phyloP scores from a whole-genome alignment of 1,140 invertebrate species.

The Rhizoglyphus robini region DNA sequence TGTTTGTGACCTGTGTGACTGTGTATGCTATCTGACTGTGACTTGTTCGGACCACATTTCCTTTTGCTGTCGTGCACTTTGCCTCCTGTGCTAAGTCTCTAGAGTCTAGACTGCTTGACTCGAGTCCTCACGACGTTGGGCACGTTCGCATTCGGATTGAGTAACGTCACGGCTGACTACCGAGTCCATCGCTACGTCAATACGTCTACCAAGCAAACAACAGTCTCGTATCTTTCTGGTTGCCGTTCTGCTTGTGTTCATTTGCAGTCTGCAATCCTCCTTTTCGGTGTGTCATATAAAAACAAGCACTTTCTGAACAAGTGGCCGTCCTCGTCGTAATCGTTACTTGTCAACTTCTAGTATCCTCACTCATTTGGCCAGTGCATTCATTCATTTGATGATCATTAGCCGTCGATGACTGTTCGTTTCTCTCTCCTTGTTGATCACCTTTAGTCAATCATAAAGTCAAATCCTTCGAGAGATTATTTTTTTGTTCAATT shows the following conservation, averaged over 20 bases:
- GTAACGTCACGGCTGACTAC: too few relatives aligned
- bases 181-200: too few relatives aligned
- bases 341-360: not conserved
- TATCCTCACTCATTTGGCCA: not conserved
- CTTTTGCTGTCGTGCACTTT: too few relatives aligned
- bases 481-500: not conserved
- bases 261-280: not conserved
- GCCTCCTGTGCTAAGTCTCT: too few relatives aligned
- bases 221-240: not conserved
- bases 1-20: too few relatives aligned
- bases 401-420: slow-evolving; percentile 4
- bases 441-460: not conserved
- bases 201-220: too few relatives aligned
- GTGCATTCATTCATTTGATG: not conserved
- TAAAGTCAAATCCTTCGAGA: not conserved
- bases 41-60: too few relatives aligned
- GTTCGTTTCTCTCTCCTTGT: not conserved
- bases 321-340: not conserved
- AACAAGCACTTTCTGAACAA: slow-evolving; percentile 4
- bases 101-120: too few relatives aligned
- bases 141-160: too few relatives aligned
- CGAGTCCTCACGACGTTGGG: too few relatives aligned
- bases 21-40: too few relatives aligned
- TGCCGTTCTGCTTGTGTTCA: not conserved
- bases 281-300: not conserved